phyloP scores from a whole-genome alignment of 2,888 invertebrate species.

The Sesia apiformis region DNA sequence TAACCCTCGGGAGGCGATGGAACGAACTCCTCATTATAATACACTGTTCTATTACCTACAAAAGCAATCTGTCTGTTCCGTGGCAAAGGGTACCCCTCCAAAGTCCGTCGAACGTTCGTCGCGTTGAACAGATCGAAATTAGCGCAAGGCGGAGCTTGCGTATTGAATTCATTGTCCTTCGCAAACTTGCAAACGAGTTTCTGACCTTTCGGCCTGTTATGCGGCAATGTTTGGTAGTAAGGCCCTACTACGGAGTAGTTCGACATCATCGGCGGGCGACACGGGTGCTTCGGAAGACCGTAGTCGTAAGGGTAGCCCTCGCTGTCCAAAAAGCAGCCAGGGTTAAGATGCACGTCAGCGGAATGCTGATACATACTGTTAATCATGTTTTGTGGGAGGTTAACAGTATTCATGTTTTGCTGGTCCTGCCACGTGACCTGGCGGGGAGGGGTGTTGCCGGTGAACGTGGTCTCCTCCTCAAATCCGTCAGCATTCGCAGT shows the following conservation, averaged over 20 bases:
- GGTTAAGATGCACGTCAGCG: conserved; percentile 83
- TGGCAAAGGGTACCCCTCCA: conserved; percentile 85
- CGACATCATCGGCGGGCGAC: conserved; percentile 57
- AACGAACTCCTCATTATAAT: conserved; percentile 74
- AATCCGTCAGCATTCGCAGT: conserved; percentile 45
- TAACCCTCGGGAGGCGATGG: conserved; percentile 83
- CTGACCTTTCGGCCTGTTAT: conserved; percentile 78
- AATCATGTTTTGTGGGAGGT: conserved; percentile 66
- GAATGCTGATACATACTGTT: conserved; percentile 77
- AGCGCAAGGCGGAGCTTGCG: conserved; percentile 44
- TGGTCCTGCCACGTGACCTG: conserved; percentile 75
- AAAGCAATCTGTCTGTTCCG: conserved; percentile 66
- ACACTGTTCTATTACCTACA: conserved; percentile 61
- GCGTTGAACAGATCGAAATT: conserved; percentile 62
- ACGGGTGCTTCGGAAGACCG: conserved; percentile 80
- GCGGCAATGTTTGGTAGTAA: conserved; percentile 85
- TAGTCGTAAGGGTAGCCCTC: conserved; percentile 88
- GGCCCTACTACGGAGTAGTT: conserved; percentile 60
- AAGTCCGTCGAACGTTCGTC: conserved; percentile 81
- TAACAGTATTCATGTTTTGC: conserved; percentile 51
- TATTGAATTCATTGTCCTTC: conserved; percentile 65
- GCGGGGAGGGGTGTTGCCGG: conserved; percentile 53
- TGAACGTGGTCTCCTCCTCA: conserved; percentile 61
- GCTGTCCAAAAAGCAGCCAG: conserved; percentile 83
- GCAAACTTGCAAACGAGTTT: conserved; percentile 66